Evolutionary conservation across 2,888 invertebrate species (phyloP).

Genomic region (Caenorhabditis becei): DNA sequence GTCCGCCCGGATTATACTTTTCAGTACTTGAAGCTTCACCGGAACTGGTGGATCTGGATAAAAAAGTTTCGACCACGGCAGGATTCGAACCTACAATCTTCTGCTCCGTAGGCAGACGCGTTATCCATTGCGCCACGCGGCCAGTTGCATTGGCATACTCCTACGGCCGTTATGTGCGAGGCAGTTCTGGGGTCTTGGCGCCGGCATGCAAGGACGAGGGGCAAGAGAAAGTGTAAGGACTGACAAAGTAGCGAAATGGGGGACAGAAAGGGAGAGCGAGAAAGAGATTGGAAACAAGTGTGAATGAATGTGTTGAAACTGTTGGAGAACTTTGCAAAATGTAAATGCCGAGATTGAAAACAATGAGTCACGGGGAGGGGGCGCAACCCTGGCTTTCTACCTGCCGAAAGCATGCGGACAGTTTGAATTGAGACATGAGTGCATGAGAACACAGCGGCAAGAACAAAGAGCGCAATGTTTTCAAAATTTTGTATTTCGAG

Average conservation of each 20-base stretch:
- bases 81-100: slow-evolving; percentile 82
- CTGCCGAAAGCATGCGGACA: background rate
- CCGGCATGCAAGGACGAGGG: background rate
- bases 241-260: too few species aligned
- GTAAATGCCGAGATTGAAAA: background rate
- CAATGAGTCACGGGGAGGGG: background rate
- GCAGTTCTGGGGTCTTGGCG: background rate
- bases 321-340: background rate
- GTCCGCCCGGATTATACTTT: slow-evolving; percentile 53
- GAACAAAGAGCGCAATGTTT: background rate
- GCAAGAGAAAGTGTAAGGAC: background rate
- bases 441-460: background rate
- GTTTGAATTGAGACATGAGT: background rate
- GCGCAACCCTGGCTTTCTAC: background rate
- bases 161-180: background rate
- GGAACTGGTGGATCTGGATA: background rate
- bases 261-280: background rate
- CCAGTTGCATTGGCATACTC: slow-evolving; percentile 46
- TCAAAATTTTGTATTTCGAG: background rate
- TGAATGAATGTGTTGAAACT: background rate
- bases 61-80: slow-evolving; percentile 73
- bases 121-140: slow-evolving; percentile 80
- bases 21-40: slow-evolving; percentile 10
- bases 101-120: slow-evolving; percentile 82
- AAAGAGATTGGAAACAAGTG: background rate